Conservation (phyloP, 2,113 vertebrate species). For the cat (Felis catus) region DNA sequence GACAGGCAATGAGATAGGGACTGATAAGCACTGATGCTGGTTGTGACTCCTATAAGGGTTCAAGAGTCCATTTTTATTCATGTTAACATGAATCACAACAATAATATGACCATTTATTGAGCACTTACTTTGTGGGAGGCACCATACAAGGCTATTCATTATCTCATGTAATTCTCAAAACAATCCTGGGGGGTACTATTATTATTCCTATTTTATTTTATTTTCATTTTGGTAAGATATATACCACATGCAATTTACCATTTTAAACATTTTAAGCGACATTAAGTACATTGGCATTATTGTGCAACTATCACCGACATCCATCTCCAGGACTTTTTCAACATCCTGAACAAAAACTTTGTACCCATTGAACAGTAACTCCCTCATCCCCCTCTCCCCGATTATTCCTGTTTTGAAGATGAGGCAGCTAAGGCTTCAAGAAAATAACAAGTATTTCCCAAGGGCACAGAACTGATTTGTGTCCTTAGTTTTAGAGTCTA, state of each 20-base stretch:
- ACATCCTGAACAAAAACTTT: background rate
- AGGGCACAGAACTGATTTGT: background rate
- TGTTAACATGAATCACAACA: background rate
- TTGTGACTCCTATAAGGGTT: background rate
- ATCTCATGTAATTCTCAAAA: background rate
- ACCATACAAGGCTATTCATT: background rate
- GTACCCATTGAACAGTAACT: background rate
- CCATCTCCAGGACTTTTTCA: background rate
- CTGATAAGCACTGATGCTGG: background rate
- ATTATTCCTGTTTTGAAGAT: background rate
- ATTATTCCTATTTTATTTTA: background rate
- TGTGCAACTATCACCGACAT: background rate
- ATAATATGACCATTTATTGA: background rate
- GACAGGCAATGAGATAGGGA: background rate
- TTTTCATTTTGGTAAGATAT: background rate
- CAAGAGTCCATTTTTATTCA: background rate
- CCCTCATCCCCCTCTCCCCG: accelerated
- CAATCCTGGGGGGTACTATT: background rate
- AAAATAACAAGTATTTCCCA: background rate
- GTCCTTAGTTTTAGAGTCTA: background rate
- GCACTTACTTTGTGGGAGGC: background rate
- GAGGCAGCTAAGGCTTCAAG: background rate
- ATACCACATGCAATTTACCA: background rate
- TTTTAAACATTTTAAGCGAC: background rate
- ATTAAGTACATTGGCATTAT: background rate